Percentiles rank a stretch among this genome's conserved stretches.
Conservation (phyloP, 2,888 invertebrate species). For the Chymomyza amoena region DNA sequence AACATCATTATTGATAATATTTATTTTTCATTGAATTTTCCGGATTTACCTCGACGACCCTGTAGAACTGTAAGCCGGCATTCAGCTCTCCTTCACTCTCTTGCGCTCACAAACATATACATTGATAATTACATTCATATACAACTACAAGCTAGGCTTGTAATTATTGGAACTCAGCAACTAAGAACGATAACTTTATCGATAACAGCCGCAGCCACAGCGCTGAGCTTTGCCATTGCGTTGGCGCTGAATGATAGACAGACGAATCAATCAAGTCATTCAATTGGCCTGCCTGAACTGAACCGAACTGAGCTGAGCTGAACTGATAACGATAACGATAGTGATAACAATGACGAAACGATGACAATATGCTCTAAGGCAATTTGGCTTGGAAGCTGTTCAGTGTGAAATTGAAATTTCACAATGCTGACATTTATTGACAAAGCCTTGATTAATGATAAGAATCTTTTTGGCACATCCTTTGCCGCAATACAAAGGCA, state of each 20-base stretch:
- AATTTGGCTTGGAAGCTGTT: conserved; percentile 51
- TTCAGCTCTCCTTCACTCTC: too few species aligned
- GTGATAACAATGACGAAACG: conserved; percentile 26
- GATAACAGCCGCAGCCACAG: too few species aligned
- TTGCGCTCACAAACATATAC: too few species aligned
- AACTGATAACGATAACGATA: conserved; percentile 50
- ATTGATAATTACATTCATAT: too few species aligned
- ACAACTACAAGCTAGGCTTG: too few species aligned
- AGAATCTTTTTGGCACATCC: conserved; percentile 52
- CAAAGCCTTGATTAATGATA: conserved; percentile 78
- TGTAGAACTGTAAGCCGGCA: too few species aligned
- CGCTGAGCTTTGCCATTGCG: background rate
- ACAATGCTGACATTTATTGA: conserved; percentile 78
- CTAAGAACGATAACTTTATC: too few species aligned
- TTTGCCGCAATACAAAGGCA: conserved; percentile 18
- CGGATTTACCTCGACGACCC: too few species aligned
- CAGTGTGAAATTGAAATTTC: conserved; percentile 77
- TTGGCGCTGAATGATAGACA: background rate
- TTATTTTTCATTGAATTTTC: too few species aligned
- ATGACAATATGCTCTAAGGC: conserved; percentile 25
- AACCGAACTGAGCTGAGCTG: conserved; percentile 16
- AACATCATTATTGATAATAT: too few species aligned
- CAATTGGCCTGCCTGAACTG: background rate
- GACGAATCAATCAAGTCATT: background rate
- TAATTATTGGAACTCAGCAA: too few species aligned